Base-by-base conservation (phyloP, 1,140 invertebrate species). In the Euborellia annulipes region DNA sequence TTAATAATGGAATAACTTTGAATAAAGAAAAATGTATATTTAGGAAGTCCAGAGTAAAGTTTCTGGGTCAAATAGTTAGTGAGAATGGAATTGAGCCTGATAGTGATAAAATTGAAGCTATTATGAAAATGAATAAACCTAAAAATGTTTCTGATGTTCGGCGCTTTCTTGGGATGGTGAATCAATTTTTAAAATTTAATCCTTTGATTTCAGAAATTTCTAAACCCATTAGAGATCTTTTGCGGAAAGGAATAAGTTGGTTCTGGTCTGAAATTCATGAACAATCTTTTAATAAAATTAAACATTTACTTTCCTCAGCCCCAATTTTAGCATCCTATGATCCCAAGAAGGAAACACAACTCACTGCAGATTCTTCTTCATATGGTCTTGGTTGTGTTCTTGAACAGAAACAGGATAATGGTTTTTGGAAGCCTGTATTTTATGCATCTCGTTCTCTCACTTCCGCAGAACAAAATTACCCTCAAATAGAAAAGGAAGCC, bases 61-160 rank as follows among this genome's bases (percentile, higher is more conserved):
- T 59, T 50, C 52, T 67, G 2, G 65, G 64, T 13, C 54, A 64
- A 38, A 47, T 57, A 2, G 45, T 60, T 19, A 50, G 49, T 7
- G 36, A 51, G n/a, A 52, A 62, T 20, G 58, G 60, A 9, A 42
- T 66, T 0, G 52, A 55, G 19, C 58, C 59, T 48, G 52, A 59
- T 22, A 52, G 20, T 14, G 23, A 43, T 2, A 27, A 34, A 16
- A 40, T 53, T 3, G 46, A 51, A 16, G 61, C 60, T 3, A 55
- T 63, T 4, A 39, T 50, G 7, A 49, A 56, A 6, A 59, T 59
- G 41, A 48, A 50, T 2, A 36, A 18, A 22, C 58, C 58, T 4
- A 47, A 11, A 22, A 53, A 58, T 36, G 51, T 54, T 8, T 55
- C 61, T 34, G 54, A 57, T 4, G 42, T 63, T 6, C 50, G 57